Evolutionary conservation across 2,888 invertebrate genomes (phyloP).

Genomic region (Conops quadrifasciatus): DNA sequence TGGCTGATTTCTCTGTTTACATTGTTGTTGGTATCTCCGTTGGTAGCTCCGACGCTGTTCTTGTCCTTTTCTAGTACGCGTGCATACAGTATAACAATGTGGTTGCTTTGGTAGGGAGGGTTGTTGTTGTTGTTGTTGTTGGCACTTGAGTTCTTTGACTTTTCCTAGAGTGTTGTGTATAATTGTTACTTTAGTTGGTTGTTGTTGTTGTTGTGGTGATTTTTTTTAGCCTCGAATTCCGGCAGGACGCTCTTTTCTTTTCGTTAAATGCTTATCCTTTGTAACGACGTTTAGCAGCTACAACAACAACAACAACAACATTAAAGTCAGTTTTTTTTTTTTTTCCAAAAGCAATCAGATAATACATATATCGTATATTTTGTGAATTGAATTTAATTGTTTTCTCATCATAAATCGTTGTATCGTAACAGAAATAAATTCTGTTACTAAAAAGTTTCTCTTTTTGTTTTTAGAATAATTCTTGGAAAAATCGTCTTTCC

Average conservation of each 20-base stretch:
- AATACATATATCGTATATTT: too few species aligned
- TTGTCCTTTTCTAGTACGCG: not conserved
- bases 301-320: too few species aligned
- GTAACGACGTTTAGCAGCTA: not conserved
- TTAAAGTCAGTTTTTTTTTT: too few species aligned
- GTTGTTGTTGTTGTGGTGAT: conserved; percentile 32
- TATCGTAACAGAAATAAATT: too few species aligned
- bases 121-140: conserved; percentile 25
- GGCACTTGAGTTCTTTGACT: conserved; percentile 55
- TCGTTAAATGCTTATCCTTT: conserved; percentile 8
- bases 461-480: too few species aligned
- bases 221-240: too few species aligned
- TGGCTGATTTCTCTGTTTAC: conserved; percentile 45
- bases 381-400: too few species aligned
- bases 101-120: not conserved
- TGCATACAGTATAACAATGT: not conserved
- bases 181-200: conserved; percentile 34
- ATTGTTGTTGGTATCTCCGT: conserved; percentile 44
- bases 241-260: conserved; percentile 1
- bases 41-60: not conserved
- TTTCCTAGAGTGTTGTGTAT: conserved; percentile 38
- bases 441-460: too few species aligned
- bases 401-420: too few species aligned
- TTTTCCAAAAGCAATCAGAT: too few species aligned
- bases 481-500: too few species aligned